These are phyloP conservation scores for Terrapene triunguis DNA, from an alignment of 2,113 vertebrate species.

Conservation along the genomic window DNA sequence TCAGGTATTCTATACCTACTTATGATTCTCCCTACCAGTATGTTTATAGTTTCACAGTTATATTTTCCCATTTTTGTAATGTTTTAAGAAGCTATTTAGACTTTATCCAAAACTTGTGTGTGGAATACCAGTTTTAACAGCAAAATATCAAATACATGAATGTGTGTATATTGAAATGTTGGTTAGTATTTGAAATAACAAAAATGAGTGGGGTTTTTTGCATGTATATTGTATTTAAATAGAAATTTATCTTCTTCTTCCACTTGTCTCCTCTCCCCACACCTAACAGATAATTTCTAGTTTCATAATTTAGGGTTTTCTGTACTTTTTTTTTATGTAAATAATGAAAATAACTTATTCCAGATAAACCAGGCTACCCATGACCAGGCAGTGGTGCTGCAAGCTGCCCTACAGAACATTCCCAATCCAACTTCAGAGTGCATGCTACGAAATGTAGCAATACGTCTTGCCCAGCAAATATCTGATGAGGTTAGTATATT, in stretches of 20 bases:
- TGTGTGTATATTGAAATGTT: not conserved
- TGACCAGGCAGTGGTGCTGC: slow-evolving; percentile 98
- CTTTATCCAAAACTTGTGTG: not conserved
- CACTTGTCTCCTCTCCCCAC: not conserved
- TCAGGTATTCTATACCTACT: not conserved
- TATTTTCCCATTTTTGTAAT: not conserved
- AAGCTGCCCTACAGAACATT: slow-evolving; percentile 98
- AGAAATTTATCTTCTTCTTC: not conserved
- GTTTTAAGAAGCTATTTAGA: not conserved
- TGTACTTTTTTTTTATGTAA: not conserved
- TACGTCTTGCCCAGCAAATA: slow-evolving; percentile 98
- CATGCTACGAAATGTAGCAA: slow-evolving; percentile 98
- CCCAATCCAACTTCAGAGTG: slow-evolving; percentile 98
- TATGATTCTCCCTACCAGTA: not conserved
- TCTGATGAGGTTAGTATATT: slow-evolving; percentile 93
- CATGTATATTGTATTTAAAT: not conserved
- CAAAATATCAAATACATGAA: not conserved
- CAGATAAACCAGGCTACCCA: slow-evolving; percentile 97
- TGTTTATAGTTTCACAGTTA: not conserved
- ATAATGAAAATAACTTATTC: slow-evolving; percentile 66
- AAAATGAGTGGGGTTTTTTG: not conserved
- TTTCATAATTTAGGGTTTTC: not conserved
- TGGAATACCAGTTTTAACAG: not conserved
- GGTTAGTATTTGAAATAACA: not conserved
- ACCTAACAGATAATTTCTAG: not conserved